Evolutionary conservation across 2,113 vertebrate genomes (phyloP), one percentile per base, ranked within the genome.

Genomic region (Spizaetus ornatus): DNA sequence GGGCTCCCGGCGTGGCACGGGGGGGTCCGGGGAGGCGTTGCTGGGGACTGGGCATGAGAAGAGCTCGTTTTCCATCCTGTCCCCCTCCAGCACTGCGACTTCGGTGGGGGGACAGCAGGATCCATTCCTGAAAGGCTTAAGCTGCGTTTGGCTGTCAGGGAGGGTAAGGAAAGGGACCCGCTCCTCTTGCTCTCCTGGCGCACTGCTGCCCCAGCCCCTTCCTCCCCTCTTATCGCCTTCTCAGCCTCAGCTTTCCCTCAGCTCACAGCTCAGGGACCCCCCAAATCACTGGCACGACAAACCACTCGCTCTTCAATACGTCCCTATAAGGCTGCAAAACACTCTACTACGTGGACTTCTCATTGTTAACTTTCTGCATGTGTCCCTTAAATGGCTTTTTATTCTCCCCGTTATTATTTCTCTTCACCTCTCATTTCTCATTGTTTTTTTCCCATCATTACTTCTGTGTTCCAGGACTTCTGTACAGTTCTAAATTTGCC

Each of bases 401-500:
- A 61, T 74, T 53, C 36, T 67, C 16, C 43, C 13, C 2, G 0
- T 48, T 62, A 59, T 59, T 70, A 40, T 63, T 82, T 94, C 27
- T 81, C 48, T 71, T 47, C 61, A 52, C 17, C 55, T 76, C 56
- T 61, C 47, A 40, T 76, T 93, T 90, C 1, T 71, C 34, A 58
- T 48, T 29, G 34, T n/a, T 47, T 45, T 40, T 52, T 31, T 40
- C n/a, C 21, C 25, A 16, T 48, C 45, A 26, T 78, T 83, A 69
- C 36, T 83, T 81, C 78, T 91, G 38, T 48, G 59, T 84, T 95
- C 61, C 73, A 95, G 69, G 73, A 94, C 78, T 93, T 94, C 70
- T 93, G 92, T 62, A 71, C 69, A 62, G 79, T 79, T 94, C 84
- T 82, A 87, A 84, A 95, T 84, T 93, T 94, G 88, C 78, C 90